Conservation (phyloP, 2,797 vertebrate species). For the Psittacula derbiana region DNA sequence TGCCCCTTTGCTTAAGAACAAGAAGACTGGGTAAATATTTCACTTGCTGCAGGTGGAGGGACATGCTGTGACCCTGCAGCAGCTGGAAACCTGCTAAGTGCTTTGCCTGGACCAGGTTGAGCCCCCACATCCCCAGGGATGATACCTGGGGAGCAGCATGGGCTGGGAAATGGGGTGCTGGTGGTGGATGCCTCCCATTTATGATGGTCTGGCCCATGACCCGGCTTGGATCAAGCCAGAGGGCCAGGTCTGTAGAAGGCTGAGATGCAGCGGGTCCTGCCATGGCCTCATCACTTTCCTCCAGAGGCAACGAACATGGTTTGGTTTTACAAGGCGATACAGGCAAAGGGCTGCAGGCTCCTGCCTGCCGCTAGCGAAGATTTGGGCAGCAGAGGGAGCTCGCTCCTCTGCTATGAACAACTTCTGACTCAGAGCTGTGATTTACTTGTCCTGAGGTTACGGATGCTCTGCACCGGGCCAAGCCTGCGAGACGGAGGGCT, state of each 20-base stretch:
- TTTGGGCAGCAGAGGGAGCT: slow-evolving; percentile 64
- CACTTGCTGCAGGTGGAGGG: background rate
- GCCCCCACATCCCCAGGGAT: fast-evolving
- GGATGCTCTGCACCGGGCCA: background rate
- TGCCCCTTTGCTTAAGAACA: background rate
- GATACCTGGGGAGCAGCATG: background rate
- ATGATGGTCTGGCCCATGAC: background rate
- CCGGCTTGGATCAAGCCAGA: background rate
- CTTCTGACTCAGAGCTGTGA: fast-evolving
- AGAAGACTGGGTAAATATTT: background rate
- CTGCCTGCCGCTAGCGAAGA: fast-evolving
- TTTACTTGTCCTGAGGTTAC: background rate
- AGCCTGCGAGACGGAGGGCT: fast-evolving
- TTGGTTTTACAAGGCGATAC: background rate
- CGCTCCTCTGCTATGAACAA: background rate
- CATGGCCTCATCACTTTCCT: fast-evolving
- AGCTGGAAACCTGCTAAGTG: fast-evolving
- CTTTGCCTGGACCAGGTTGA: background rate
- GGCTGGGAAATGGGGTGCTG: background rate
- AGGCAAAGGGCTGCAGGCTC: background rate
- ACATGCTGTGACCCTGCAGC: fast-evolving
- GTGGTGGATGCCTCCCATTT: fast-evolving
- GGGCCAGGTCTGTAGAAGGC: background rate
- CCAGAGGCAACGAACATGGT: fast-evolving
- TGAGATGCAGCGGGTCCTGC: background rate